Base-by-base conservation (phyloP, 1,140 invertebrate species). In the Neodiprion fabricii region DNA sequence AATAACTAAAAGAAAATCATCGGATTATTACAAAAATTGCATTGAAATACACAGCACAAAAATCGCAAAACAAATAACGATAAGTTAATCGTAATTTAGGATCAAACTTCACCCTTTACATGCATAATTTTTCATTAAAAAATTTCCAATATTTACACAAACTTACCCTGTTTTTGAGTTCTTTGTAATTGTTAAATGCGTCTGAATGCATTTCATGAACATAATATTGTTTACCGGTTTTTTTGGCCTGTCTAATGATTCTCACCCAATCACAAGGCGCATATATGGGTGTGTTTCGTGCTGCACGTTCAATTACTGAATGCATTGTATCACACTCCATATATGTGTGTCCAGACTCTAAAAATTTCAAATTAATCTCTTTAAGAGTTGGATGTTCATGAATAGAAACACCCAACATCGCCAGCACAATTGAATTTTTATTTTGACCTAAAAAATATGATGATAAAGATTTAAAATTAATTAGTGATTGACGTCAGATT, bases 301-400 rank as follows among this genome's bases (percentile, higher is more conserved):
- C 48, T 49, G 70, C 70, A 12, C 70, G 70, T 21, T 71, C 70
- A 28, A 70, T 70, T 28, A 40, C 28, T 47, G 68, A 70, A n/a
- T 70, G 68, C 68, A 70, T 70, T 10, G 40, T 70, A 23, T 70
- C 68, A 70, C 68, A 70, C 23, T 70, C 68, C 23, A 70, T 70
- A 48, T 49, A 71, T 23, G 70, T 53, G 70, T 71, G 48, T 10
- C 70, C 70, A 50, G 70, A 8, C 50, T 71, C 48, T 8, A 71
- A 23, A 71, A 71, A 71, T 71, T 71, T 71, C 23, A 71, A 8
- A 48, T 71, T 53, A 11, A 2, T 53, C 50, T 53, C n/a, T 53
- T 1, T 10, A 10, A 53, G 50, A 14, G 1, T 11, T 8, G 28
- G 12, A 23, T 53, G 49, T 49, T 48, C 47, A 48, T 71, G 70